These are phyloP conservation scores for Erithacus rubecula DNA, from an alignment of 2,797 vertebrate species.

Conservation along the genomic window DNA sequence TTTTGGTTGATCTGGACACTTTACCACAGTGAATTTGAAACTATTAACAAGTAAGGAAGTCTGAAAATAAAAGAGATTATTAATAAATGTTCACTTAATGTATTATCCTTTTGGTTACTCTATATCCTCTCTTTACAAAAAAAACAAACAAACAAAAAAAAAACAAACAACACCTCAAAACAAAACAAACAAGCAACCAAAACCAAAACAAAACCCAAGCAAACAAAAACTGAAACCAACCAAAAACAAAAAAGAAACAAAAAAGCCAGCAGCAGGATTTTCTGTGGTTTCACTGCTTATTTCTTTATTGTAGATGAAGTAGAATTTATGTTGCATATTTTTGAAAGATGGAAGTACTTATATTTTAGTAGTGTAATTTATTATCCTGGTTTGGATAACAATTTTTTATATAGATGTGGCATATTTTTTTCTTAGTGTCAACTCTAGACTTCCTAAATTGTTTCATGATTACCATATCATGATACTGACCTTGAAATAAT, in stretches of 20 bases:
- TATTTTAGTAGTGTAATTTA: background rate
- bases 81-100: background rate
- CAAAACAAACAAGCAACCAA: background rate
- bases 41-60: background rate
- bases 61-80: background rate
- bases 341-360: background rate
- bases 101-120: background rate
- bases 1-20: background rate
- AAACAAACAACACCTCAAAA: background rate
- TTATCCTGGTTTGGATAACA: background rate
- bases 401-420: background rate
- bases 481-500: slow-evolving; percentile 28
- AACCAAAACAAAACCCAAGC: background rate
- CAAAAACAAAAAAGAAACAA: background rate
- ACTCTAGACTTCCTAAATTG: background rate
- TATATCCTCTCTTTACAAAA: background rate
- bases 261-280: background rate
- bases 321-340: background rate
- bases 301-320: background rate
- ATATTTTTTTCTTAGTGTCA: background rate
- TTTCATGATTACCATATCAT: background rate
- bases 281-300: background rate
- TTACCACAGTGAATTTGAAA: background rate
- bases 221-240: background rate
- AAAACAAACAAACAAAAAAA: too few relatives aligned